Evolutionary conservation across 2,113 vertebrate species (phyloP).

Genomic region (Saguinus midas): DNA sequence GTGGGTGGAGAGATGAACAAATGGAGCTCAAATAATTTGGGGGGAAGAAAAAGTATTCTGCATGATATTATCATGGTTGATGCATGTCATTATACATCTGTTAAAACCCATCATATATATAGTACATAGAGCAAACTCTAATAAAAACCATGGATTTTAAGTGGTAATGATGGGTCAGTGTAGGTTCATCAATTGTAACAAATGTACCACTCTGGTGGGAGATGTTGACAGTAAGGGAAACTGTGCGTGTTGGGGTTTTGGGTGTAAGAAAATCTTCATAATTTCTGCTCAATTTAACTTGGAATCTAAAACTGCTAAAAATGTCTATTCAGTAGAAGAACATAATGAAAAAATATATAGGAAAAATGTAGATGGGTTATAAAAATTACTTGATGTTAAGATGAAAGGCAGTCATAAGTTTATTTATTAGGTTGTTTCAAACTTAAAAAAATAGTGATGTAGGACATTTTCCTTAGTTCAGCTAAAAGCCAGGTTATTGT

Average conservation of each 20-base stretch:
- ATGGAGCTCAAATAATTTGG: not conserved
- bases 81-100: not conserved
- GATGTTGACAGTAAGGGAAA: not conserved
- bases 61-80: not conserved
- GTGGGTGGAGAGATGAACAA: not conserved
- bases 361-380: not conserved
- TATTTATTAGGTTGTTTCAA: not conserved
- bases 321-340: not conserved
- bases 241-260: accelerated
- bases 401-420: not conserved
- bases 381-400: not conserved
- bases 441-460: too few species aligned
- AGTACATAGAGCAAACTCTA: not conserved
- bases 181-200: not conserved
- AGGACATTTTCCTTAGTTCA: too few species aligned
- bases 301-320: not conserved
- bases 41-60: not conserved
- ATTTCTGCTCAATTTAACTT: not conserved
- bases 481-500: too few species aligned
- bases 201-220: not conserved
- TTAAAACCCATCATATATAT: not conserved
- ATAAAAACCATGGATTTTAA: not conserved
- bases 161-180: too few species aligned
- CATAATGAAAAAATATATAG: not conserved
- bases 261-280: not conserved